phyloP scores from a whole-genome alignment of 2,888 invertebrate genomes.

The Apodemia duryi region DNA sequence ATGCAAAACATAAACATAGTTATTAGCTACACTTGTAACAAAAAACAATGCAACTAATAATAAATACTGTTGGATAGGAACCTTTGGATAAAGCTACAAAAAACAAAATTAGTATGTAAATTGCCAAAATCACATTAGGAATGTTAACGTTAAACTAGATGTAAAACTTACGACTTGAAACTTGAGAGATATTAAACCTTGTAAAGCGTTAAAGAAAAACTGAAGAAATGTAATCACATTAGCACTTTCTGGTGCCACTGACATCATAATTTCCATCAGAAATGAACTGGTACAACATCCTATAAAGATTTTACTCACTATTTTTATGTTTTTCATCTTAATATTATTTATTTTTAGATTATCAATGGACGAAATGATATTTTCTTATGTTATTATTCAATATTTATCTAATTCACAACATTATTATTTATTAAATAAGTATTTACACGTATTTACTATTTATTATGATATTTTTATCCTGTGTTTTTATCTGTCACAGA shows the following conservation, averaged over 20 bases:
- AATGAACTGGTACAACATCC: conserved; percentile 64
- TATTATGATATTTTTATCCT: too few species aligned
- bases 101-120: conserved; percentile 19
- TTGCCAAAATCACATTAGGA: not conserved
- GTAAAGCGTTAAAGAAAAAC: conserved; percentile 58
- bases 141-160: not conserved
- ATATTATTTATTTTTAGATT: not conserved
- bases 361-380: not conserved
- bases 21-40: conserved; percentile 67
- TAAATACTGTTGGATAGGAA: conserved; percentile 61
- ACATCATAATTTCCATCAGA: conserved; percentile 69
- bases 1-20: conserved; percentile 72
- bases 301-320: conserved; percentile 53
- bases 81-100: conserved; percentile 65
- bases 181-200: conserved; percentile 48
- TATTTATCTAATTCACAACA: not conserved
- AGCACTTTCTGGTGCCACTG: conserved; percentile 51
- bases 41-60: conserved; percentile 64
- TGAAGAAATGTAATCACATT: conserved; percentile 68
- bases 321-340: conserved; percentile 44
- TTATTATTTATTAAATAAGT: too few species aligned
- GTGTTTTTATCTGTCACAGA: too few species aligned
- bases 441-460: too few species aligned
- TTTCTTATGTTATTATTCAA: not conserved
- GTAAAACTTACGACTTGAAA: conserved; percentile 44